These are phyloP conservation scores for Drosophila anomalata DNA, from an alignment of 2,888 invertebrate species.

Conservation along the genomic window DNA sequence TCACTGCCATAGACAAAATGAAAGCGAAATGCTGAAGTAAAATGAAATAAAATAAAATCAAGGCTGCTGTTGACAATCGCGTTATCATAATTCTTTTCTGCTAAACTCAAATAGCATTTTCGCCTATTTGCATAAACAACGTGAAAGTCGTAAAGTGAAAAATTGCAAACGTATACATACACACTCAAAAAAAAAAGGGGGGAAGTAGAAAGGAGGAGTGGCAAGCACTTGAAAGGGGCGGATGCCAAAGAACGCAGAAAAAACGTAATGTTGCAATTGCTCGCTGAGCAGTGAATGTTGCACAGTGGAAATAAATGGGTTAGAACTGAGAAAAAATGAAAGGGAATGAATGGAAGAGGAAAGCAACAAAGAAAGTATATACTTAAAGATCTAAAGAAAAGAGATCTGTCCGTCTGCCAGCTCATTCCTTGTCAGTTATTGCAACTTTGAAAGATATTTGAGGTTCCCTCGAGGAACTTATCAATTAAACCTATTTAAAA, in stretches of 20 bases:
- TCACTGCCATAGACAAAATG: constrained; percentile 20
- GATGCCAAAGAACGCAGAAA: constrained; percentile 32
- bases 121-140: constrained; percentile 79
- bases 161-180: constrained; percentile 62
- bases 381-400: too few species aligned
- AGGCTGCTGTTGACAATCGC: constrained; percentile 70
- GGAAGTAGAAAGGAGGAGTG: constrained; percentile 26
- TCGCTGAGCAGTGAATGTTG: constrained; percentile 32
- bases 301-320: constrained; percentile 2
- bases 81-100: constrained; percentile 70
- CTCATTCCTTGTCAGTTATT: too few species aligned
- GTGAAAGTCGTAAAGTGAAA: constrained; percentile 77
- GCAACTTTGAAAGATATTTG: too few species aligned
- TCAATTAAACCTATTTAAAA: too few species aligned
- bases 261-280: constrained; percentile 52
- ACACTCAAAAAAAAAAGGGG: constrained; percentile 8
- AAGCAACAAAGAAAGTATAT: too few species aligned
- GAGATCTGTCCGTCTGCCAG: too few species aligned
- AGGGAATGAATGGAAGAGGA: background rate
- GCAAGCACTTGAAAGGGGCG: constrained; percentile 39
- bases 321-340: background rate
- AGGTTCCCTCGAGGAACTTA: too few species aligned
- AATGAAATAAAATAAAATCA: constrained; percentile 36
- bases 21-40: background rate
- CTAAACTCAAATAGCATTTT: constrained; percentile 74